phyloP scores from a whole-genome alignment of 2,797 vertebrate genomes.

The Sebastes diaconus region DNA sequence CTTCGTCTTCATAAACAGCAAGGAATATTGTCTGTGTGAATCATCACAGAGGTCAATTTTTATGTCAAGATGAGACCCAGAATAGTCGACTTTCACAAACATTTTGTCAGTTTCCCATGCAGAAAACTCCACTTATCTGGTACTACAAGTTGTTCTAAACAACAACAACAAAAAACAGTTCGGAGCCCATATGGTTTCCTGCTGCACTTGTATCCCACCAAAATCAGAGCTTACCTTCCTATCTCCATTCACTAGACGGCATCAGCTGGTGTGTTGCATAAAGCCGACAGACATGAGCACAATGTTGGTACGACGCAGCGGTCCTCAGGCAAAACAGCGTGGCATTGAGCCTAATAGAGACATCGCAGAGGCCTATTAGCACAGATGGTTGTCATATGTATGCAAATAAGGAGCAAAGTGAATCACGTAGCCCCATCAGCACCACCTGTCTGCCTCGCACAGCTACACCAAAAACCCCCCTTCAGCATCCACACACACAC shows the following conservation, averaged over 20 bases:
- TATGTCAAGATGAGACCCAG: background rate
- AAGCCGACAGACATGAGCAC: constrained; percentile 50
- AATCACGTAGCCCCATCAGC: constrained; percentile 89
- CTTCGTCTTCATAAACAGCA: background rate
- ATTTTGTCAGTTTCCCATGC: background rate
- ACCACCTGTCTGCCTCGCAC: constrained; percentile 93
- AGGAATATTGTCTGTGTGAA: background rate
- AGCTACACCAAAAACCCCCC: constrained; percentile 47
- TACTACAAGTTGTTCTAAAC: constrained; percentile 20
- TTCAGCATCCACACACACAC: constrained; percentile 24
- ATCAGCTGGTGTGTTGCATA: constrained; percentile 60
- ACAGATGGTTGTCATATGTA: constrained; percentile 99
- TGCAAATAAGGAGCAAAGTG: constrained; percentile 98
- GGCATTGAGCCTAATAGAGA: constrained; percentile 91
- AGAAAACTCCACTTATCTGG: constrained; percentile 11
- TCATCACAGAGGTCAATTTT: background rate
- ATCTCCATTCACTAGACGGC: constrained; percentile 40
- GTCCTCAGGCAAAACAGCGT: constrained; percentile 65
- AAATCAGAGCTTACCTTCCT: constrained; percentile 22
- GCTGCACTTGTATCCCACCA: constrained; percentile 20
- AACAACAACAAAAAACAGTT: constrained; percentile 29
- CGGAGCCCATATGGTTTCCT: constrained; percentile 37
- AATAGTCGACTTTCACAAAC: background rate
- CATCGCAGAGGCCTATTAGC: constrained; percentile 90
- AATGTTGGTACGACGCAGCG: constrained; percentile 51